Base-by-base conservation (phyloP, 2,888 invertebrate species). In the Scrobipalpa costella region DNA sequence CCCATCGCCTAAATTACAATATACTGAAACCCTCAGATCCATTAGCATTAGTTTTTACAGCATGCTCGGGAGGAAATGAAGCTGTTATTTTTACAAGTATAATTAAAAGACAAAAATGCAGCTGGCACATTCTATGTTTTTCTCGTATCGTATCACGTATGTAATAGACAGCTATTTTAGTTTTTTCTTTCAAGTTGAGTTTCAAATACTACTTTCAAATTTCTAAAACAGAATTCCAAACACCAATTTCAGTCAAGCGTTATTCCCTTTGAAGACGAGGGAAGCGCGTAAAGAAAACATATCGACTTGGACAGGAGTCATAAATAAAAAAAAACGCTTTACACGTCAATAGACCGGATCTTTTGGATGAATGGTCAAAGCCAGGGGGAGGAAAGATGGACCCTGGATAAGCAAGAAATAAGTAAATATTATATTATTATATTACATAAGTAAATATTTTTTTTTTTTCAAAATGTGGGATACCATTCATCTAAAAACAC, bases 311-410 rank as follows among this genome's bases (percentile, higher is more conserved):
- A 58, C 50, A 19, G 62, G 38, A 61, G 63, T 68, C 67, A 74
- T 75, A 76, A 76, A 76, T 72, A 78, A 77, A 75, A 77, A 73
- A 77, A 75, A 69, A 77, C 72, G 75, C 77, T 81, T 81, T 79
- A 78, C 80, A 79, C 78, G 77, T 80, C 78, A 78, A 77, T 77
- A 74, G 74, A 52, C 60, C 49, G 44, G 64, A 73, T 66, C 66
- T 60, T 50, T 62, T 71, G 70, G 72, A 65, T 68, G 67, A 66
- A 50, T 65, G 74, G 69, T 71, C 75, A 75, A 78, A 77, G 75
- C 63, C 64, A 52, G 63, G 63, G 64, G 63, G 58, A 34, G 15
- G 8, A 13, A 6, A 44, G 13, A 13, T 34, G n/a, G 19, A 17
- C 21, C 50, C 21, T 2, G 11, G 21, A 21, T 21, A 19, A 19